These are phyloP conservation scores for Podarcis raffonei DNA, from an alignment of 2,113 vertebrate species.

Conservation along the genomic window DNA sequence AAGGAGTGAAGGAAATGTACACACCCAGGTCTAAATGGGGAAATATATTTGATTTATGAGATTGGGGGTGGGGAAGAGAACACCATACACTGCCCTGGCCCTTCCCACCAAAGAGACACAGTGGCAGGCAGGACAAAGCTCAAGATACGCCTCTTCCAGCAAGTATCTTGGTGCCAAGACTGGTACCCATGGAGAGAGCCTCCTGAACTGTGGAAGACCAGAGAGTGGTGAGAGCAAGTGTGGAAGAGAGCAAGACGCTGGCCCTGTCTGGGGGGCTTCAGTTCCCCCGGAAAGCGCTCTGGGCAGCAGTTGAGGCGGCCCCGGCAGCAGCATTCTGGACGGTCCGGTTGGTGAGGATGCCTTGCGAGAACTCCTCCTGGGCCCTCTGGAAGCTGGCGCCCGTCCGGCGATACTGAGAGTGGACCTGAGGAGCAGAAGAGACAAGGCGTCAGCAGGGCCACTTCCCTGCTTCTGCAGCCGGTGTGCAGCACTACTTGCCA, in stretches of 20 bases:
- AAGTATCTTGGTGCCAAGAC: slow-evolving; percentile 41
- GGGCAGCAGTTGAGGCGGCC: slow-evolving; percentile 83
- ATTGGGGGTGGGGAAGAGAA: neutral
- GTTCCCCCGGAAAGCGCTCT: slow-evolving; percentile 81
- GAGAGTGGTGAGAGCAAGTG: slow-evolving; percentile 35
- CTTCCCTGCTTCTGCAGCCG: neutral
- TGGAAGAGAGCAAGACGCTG: slow-evolving; percentile 1
- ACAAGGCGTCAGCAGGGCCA: neutral
- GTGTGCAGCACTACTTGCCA: too few species aligned
- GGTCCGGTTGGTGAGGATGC: slow-evolving; percentile 85
- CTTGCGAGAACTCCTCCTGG: slow-evolving; percentile 93
- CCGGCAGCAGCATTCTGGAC: slow-evolving; percentile 83
- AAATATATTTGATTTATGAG: slow-evolving; percentile 53
- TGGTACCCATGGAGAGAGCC: slow-evolving; percentile 59
- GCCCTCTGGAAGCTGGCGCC: slow-evolving; percentile 95
- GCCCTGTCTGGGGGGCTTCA: slow-evolving; percentile 32
- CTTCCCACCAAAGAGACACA: slow-evolving; percentile 18
- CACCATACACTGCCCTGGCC: slow-evolving; percentile 27
- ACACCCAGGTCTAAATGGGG: slow-evolving; percentile 33
- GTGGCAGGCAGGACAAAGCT: slow-evolving; percentile 21
- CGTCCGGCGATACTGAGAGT: slow-evolving; percentile 89
- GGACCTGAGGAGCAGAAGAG: slow-evolving; percentile 78
- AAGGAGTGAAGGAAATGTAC: neutral
- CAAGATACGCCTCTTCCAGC: slow-evolving; percentile 11
- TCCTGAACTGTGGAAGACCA: slow-evolving; percentile 20